phyloP scores from a whole-genome alignment of 1,140 invertebrate species.

The Pseudomyrmex cubaensis region DNA sequence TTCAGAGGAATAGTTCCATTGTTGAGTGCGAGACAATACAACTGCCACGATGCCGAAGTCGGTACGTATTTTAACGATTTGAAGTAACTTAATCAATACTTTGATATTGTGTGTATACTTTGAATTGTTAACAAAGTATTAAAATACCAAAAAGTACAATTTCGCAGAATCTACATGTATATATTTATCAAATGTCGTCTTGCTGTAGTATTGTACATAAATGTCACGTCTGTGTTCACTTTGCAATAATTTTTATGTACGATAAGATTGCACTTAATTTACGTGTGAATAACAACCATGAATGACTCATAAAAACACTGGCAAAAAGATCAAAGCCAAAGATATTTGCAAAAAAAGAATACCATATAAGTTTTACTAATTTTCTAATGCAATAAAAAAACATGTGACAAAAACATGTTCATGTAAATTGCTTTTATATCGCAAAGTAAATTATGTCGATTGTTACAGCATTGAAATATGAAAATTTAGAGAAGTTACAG shows the following conservation, averaged over 20 bases:
- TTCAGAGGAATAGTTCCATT: constrained; percentile 72
- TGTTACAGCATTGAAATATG: too few relatives aligned
- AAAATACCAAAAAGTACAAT: neutral
- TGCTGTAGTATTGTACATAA: neutral
- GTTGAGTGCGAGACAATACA: constrained; percentile 64
- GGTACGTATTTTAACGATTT: constrained; percentile 71
- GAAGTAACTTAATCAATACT: neutral
- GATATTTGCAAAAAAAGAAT: too few relatives aligned
- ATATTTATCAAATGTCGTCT: neutral
- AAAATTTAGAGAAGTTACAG: constrained; percentile 1
- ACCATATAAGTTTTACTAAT: too few relatives aligned
- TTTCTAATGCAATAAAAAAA: too few relatives aligned
- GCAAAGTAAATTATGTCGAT: too few relatives aligned
- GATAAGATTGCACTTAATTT: constrained; percentile 14
- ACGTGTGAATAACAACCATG: neutral
- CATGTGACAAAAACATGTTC: too few relatives aligned
- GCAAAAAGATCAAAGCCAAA: too few relatives aligned
- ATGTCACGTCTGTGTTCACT: neutral
- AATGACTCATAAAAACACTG: too few relatives aligned
- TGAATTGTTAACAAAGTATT: neutral
- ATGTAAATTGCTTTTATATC: too few relatives aligned
- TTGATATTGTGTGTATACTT: neutral
- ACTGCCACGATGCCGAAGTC: constrained; percentile 82
- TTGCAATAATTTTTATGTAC: constrained; percentile 2
- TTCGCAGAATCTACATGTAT: neutral